Evolutionary conservation across 2,888 invertebrate species (phyloP).

Genomic region (Invenusta paracnida): DNA sequence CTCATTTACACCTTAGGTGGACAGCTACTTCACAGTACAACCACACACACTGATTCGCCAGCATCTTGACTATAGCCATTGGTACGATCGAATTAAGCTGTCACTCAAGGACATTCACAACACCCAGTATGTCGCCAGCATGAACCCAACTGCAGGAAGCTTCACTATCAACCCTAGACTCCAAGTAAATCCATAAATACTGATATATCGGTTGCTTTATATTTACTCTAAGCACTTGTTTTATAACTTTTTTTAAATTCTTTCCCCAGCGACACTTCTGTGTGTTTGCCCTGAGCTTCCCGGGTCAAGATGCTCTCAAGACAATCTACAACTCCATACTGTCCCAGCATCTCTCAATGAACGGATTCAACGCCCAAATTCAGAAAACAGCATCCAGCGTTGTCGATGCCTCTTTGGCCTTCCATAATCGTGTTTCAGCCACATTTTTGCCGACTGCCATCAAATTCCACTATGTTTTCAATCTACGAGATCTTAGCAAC

Average conservation of each 20-base stretch:
- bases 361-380: constrained; percentile 71
- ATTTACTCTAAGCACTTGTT: neutral
- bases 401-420: constrained; percentile 74
- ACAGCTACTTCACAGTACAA: constrained; percentile 87
- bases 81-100: constrained; percentile 87
- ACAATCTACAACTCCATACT: constrained; percentile 83
- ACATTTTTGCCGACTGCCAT: constrained; percentile 88
- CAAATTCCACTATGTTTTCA: constrained; percentile 93
- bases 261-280: constrained; percentile 59
- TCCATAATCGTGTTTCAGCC: constrained; percentile 79
- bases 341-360: constrained; percentile 73
- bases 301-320: constrained; percentile 74
- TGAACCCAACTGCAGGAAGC: constrained; percentile 95
- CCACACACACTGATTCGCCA: constrained; percentile 91
- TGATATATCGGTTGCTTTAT: neutral
- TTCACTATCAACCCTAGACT: constrained; percentile 90
- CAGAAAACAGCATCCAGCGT: constrained; percentile 71
- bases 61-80: constrained; percentile 89
- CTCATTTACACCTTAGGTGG: constrained; percentile 66
- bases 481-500: constrained; percentile 86
- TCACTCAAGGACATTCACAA: constrained; percentile 88
- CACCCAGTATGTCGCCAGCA: constrained; percentile 90
- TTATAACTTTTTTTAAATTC: constrained; percentile 36
- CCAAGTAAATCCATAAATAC: constrained; percentile 65
- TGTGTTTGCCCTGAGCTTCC: constrained; percentile 69